Base-by-base conservation (phyloP, 2,888 invertebrate species). In the Lepas anatifera region DNA sequence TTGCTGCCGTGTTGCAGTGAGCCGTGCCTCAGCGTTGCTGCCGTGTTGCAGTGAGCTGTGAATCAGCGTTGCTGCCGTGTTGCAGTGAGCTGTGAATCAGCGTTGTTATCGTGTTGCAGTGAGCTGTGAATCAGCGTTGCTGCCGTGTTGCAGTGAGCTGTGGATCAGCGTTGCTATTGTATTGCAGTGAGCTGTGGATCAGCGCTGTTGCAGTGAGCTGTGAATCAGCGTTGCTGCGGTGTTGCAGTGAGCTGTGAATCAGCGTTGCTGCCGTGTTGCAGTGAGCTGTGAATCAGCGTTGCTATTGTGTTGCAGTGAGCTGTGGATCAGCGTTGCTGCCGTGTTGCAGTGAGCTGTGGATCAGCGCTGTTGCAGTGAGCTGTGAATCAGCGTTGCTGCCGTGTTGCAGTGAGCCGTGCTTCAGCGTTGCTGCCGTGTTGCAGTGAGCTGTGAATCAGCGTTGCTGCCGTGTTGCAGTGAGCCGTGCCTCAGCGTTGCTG, bases 391-490 rank as follows among this genome's bases (percentile, higher is more conserved):
- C 41, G 41, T 16, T 41, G 41, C 11, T 4, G 16, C 41, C 2
- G 22, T 41, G 41, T 41, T n/a, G n/a, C n/a, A 8, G 25, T 50
- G n/a, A 2, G 3, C 25, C n/a, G 1, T 22, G 22, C 22, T 7
- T 22, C 8, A 25, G 22, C 2, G n/a, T n/a, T 50, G 48, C 25
- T 16, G 48, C 16, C 41, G n/a, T 50, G 48, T 83, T 75, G 70
- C 78, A 76, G 83, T 79, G 87, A 88, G 80, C 79, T 86, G 76
- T 82, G 83, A 77, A 81, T 87, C 75, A 82, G 74, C 2, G 8
- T 7, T 8, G 25, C 6, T 50, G 48, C n/a, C 8, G 25, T 50
- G 25, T 22, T 50, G 22, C 25, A 50, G 22, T 50, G 48, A 10
- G 41, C 16, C 11, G 41, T 25, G 1, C 32, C 41, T 46, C 10